phyloP scores from a whole-genome alignment of 2,113 vertebrate genomes.

The Puma concolor region DNA sequence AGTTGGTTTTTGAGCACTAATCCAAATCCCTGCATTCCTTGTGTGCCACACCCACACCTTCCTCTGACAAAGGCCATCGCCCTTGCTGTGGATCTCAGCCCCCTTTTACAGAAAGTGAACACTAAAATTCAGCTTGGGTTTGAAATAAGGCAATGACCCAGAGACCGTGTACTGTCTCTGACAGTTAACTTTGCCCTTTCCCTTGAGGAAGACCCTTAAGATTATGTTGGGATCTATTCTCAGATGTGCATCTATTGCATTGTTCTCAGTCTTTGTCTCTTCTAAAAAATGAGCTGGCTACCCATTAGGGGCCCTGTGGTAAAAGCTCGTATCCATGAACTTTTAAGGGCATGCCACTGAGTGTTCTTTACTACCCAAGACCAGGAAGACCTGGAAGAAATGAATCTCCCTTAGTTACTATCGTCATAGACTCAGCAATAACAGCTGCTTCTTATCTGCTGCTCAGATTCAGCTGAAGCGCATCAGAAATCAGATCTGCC shows the following conservation, averaged over 20 bases:
- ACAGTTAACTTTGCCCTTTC: background rate
- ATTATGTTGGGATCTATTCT: background rate
- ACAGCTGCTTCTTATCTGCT: conserved; percentile 78
- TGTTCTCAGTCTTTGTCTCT: background rate
- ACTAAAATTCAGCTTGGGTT: background rate
- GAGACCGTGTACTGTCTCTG: background rate
- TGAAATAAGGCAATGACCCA: background rate
- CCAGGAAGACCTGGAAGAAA: background rate
- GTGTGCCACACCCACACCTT: background rate
- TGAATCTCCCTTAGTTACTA: background rate
- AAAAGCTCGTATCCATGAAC: background rate
- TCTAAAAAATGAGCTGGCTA: background rate
- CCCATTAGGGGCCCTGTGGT: background rate
- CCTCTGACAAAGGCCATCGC: background rate
- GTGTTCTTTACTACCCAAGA: background rate
- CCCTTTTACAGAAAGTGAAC: background rate
- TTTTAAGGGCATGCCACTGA: background rate
- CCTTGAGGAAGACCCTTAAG: background rate
- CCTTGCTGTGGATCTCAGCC: background rate
- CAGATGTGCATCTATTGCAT: background rate
- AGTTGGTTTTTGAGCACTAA: background rate
- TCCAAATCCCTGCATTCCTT: background rate
- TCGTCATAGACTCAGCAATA: background rate
- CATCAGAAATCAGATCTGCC: conserved; percentile 83
- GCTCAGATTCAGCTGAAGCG: conserved; percentile 82